Evolutionary conservation across 2,797 vertebrate genomes (phyloP), one percentile per base, ranked within the genome.

Genomic region (Smutsia gigantea): DNA sequence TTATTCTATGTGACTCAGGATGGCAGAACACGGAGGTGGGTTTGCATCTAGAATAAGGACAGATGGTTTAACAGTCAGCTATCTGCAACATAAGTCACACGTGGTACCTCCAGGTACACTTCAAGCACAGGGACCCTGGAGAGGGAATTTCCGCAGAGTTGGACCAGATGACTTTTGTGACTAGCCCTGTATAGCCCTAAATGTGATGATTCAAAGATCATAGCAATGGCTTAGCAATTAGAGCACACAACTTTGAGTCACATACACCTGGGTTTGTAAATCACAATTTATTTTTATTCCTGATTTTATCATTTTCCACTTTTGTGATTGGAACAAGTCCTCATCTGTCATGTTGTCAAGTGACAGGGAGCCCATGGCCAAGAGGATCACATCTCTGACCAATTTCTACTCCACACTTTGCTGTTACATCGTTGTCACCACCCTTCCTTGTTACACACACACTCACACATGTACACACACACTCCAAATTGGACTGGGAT

Each of bases 331-430:
- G 57, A 78, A 18, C 2, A 12, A 14, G n/a, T 6, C 64, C 59
- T 68, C 8, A 2, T 66, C 25, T 42, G 25, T 31, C 72, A 19
- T 37, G 11, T 1, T 17, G 37, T 7, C n/a, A 4, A 7, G 59
- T 9, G 53, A 27, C 0, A 3, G 51, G 61, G 66, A 53, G 13
- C 15, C 2, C 3, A 21, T 0, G 0, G 25, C 49, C 25, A 3
- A 11, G 19, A 79, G 3, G 14, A 0, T n/a, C 55, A 4, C 1
- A 1, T 63, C 12, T 49, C 13, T n/a, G 1, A 23, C 68, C 7
- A 4, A 2, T 53, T 59, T 59, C 46, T 46, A 17, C 34, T 93
- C 31, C 15, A 4, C 12, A 5, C 57, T 72, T 9, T 23, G 18
- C 55, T 5, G 79, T 37, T 39, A 29, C 3, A 0, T 23, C n/a